Conservation (phyloP, 2,113 vertebrate genomes). For the Cyphomyrus discorhynchus region DNA sequence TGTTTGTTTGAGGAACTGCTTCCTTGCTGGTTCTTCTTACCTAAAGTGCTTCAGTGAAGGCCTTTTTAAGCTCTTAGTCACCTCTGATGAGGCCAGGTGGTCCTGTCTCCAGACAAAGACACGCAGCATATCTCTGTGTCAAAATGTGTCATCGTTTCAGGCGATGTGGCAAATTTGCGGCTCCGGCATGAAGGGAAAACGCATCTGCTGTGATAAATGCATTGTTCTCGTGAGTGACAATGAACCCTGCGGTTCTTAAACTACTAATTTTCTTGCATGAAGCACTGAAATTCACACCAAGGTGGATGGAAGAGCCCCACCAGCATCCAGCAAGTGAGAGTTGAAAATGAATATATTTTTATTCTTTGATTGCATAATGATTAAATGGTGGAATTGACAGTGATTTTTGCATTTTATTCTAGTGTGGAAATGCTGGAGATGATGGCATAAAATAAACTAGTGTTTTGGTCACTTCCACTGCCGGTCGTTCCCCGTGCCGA, state of each 20-base stretch:
- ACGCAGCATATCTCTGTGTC: constrained; percentile 9
- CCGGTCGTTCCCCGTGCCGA: background rate
- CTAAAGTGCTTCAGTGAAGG: background rate
- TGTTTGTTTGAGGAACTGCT: too few species aligned
- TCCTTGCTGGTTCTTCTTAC: background rate
- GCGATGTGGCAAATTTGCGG: constrained; percentile 27
- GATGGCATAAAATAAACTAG: background rate
- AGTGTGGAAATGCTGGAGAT: background rate
- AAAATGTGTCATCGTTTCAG: constrained; percentile 30
- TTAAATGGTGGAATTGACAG: background rate
- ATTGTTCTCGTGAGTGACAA: constrained; percentile 23
- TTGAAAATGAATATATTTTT: background rate
- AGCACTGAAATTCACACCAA: constrained; percentile 1
- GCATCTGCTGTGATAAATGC: constrained; percentile 15
- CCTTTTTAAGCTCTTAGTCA: background rate
- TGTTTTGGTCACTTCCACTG: background rate
- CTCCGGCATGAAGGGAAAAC: background rate
- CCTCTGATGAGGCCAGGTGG: background rate
- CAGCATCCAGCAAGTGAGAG: background rate
- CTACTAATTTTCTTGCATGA: constrained; percentile 24
- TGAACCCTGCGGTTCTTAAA: constrained; percentile 22
- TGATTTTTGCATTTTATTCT: background rate
- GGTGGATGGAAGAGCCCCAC: background rate
- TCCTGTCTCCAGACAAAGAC: background rate
- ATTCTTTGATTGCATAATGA: background rate